A percentile compares a stretch with the other conserved stretches of the same genome.
phyloP scores from a whole-genome alignment of 2,113 vertebrate species.

The Lophotis ruficrista region DNA sequence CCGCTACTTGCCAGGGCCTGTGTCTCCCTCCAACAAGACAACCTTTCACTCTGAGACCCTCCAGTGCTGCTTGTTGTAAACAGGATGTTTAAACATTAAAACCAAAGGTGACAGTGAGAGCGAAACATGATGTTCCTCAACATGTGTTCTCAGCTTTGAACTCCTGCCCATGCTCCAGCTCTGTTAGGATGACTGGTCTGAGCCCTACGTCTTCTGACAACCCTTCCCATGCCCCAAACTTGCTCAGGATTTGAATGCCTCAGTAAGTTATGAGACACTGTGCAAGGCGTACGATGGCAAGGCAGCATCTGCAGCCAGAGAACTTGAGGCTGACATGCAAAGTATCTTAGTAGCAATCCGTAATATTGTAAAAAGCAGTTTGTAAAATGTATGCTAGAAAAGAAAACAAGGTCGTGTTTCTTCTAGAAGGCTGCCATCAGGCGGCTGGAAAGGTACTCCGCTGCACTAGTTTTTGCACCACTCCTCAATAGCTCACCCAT shows the following conservation, averaged over 20 bases:
- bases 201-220: not conserved
- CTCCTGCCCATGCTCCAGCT: not conserved
- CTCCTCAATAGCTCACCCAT: not conserved
- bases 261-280: not conserved
- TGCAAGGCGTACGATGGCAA: accelerated
- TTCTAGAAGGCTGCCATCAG: not conserved
- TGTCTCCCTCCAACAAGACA: not conserved
- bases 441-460: slow-evolving; percentile 24
- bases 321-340: not conserved
- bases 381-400: slow-evolving; percentile 10
- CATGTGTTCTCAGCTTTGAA: not conserved
- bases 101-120: not conserved
- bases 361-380: slow-evolving; percentile 33
- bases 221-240: not conserved
- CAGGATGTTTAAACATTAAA: not conserved
- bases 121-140: not conserved
- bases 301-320: not conserved
- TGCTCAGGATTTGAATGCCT: not conserved
- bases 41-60: not conserved
- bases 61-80: not conserved
- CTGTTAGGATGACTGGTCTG: too few relatives aligned
- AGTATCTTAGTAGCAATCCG: slow-evolving; percentile 16
- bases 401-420: slow-evolving; percentile 52
- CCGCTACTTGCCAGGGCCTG: not conserved
- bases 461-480: not conserved